Evolutionary conservation across 53 echinoderm and acorn worm genomes (phyloP).

Genomic region (Patiria pectinifera): DNA sequence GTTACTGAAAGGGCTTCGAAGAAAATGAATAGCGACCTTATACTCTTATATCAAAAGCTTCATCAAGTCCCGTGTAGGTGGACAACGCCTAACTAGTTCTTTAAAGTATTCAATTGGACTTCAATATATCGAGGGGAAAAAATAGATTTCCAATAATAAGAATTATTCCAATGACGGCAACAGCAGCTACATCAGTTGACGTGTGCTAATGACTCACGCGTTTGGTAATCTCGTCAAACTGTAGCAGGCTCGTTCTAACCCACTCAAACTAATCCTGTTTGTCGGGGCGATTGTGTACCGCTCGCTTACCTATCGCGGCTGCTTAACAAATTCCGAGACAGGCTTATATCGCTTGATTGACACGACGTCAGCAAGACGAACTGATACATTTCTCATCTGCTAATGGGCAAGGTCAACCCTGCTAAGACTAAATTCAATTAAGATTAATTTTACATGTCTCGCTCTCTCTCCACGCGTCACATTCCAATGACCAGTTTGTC

Average conservation of each 20-base stretch:
- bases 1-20: no score
- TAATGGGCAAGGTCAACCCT: slow-evolving; percentile 15
- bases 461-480: neutral
- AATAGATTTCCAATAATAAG: no score
- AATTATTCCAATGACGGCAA: no score
- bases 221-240: neutral
- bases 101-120: no score
- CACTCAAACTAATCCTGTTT: neutral
- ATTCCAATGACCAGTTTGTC: slow-evolving; percentile 16
- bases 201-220: neutral
- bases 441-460: neutral
- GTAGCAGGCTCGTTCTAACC: neutral
- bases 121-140: no score
- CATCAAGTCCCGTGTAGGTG: no score
- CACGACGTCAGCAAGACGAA: neutral
- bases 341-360: neutral
- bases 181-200: neutral
- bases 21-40: no score
- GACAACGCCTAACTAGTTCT: no score
- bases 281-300: neutral
- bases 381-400: slow-evolving; percentile 26
- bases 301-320: slow-evolving; percentile 1
- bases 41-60: no score
- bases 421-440: neutral
- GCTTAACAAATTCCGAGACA: neutral